A percentile compares a stretch with the other conserved stretches of the same genome.
phyloP scores from a whole-genome alignment of 2,888 invertebrate species.

The Coenonympha arcania region DNA sequence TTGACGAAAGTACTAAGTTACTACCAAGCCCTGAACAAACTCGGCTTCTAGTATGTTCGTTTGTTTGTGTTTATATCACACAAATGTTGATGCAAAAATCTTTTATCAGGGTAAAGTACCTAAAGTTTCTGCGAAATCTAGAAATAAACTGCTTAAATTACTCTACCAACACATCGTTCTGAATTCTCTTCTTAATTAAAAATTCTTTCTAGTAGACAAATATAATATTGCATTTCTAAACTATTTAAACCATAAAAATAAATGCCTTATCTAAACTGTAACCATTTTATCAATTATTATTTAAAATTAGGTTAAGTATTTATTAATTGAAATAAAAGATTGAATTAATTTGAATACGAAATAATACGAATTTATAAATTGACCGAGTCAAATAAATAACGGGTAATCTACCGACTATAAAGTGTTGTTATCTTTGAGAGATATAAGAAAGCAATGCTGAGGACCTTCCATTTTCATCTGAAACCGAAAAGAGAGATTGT shows the following conservation, averaged over 20 bases:
- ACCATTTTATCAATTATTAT: background rate
- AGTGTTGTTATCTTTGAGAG: constrained; percentile 30
- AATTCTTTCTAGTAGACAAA: too few relatives aligned
- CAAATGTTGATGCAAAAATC: too few relatives aligned
- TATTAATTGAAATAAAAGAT: constrained; percentile 15
- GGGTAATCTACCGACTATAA: constrained; percentile 29
- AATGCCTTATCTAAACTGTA: background rate
- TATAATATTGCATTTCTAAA: too few relatives aligned
- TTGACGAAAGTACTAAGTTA: too few relatives aligned
- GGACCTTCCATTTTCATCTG: constrained; percentile 15
- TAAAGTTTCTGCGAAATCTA: too few relatives aligned
- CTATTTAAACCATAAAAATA: background rate
- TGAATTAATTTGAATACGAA: constrained; percentile 12
- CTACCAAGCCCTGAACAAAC: too few relatives aligned
- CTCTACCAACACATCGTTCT: too few relatives aligned
- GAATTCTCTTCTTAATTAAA: too few relatives aligned
- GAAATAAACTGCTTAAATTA: too few relatives aligned
- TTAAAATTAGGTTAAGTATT: constrained; percentile 6
- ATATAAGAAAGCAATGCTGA: constrained; percentile 19
- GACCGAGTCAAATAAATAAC: constrained; percentile 34
- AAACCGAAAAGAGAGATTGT: background rate
- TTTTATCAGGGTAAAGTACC: too few relatives aligned
- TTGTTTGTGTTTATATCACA: too few relatives aligned
- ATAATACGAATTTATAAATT: constrained; percentile 25
- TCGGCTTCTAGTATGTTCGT: too few relatives aligned